Percentiles rank a stretch among this genome's conserved stretches.
Conservation (phyloP, 2,113 vertebrate genomes). For the Mustela nigripes region DNA sequence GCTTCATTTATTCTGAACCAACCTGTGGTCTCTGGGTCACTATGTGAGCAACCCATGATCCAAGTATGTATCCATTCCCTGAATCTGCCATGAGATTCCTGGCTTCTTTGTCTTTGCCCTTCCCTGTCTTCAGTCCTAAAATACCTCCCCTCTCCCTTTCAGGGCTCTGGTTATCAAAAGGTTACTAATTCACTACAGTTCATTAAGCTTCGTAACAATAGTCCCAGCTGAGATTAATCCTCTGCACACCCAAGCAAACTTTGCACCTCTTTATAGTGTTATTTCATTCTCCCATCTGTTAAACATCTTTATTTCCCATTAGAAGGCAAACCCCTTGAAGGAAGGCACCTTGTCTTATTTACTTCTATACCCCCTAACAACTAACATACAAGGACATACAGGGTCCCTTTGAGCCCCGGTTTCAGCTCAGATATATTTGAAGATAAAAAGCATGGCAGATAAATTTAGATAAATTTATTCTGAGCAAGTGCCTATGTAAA, state of each 20-base stretch:
- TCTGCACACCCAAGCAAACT: background rate
- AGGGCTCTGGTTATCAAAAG: background rate
- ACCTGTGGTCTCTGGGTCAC: background rate
- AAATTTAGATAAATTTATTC: background rate
- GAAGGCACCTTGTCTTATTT: background rate
- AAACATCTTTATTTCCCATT: background rate
- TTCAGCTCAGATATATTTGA: constrained; percentile 22
- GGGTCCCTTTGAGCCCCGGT: background rate
- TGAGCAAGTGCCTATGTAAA: background rate
- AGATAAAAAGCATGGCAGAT: background rate
- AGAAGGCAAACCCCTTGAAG: background rate
- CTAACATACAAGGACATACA: background rate
- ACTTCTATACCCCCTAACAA: background rate
- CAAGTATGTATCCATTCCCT: background rate
- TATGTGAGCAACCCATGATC: background rate
- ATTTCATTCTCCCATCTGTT: background rate
- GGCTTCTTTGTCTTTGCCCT: background rate
- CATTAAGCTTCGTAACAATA: background rate
- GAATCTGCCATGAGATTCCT: background rate
- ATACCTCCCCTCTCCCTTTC: background rate
- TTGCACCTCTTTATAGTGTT: background rate
- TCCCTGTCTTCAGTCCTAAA: background rate
- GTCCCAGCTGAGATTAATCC: background rate
- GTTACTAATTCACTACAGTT: background rate
- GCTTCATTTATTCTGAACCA: background rate